phyloP scores from a whole-genome alignment of 2,797 vertebrate genomes.

The Crenichthys baileyi region DNA sequence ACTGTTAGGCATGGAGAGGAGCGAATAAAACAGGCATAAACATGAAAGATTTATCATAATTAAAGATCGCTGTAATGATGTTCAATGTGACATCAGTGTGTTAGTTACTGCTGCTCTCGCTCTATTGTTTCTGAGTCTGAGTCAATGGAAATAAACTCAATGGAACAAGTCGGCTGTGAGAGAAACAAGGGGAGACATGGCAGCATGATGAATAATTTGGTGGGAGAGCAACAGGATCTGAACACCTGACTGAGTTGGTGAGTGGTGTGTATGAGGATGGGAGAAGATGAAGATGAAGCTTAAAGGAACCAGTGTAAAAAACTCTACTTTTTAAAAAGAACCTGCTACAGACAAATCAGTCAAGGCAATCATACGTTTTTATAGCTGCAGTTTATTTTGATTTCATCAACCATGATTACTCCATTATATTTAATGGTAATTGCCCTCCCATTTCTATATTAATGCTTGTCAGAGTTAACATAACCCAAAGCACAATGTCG shows the following conservation, averaged over 20 bases:
- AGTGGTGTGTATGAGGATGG: slow-evolving; percentile 17
- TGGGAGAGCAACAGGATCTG: slow-evolving; percentile 73
- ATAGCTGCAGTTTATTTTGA: not conserved
- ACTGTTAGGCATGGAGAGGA: slow-evolving; percentile 31
- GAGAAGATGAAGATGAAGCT: slow-evolving; percentile 1
- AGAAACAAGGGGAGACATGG: slow-evolving; percentile 77
- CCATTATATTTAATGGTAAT: slow-evolving; percentile 23
- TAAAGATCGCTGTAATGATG: slow-evolving; percentile 55
- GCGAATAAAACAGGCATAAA: slow-evolving; percentile 27
- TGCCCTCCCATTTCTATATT: slow-evolving; percentile 3
- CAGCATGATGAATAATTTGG: slow-evolving; percentile 79
- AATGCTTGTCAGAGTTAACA: slow-evolving; percentile 17
- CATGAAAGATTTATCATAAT: slow-evolving; percentile 57
- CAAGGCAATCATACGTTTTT: not conserved
- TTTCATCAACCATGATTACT: slow-evolving; percentile 14
- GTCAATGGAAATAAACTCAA: slow-evolving; percentile 77
- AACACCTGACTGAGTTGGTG: slow-evolving; percentile 62
- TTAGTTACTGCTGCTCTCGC: slow-evolving; percentile 64
- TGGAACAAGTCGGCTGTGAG: slow-evolving; percentile 73
- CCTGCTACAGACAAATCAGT: not conserved
- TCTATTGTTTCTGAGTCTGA: slow-evolving; percentile 69
- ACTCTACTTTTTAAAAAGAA: too few species aligned
- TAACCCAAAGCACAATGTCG: slow-evolving; percentile 35
- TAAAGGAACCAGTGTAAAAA: slow-evolving; percentile 12
- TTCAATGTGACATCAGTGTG: slow-evolving; percentile 41